Evolutionary conservation across 2,888 invertebrate genomes (phyloP).

Genomic region (Calameuta pallipes): DNA sequence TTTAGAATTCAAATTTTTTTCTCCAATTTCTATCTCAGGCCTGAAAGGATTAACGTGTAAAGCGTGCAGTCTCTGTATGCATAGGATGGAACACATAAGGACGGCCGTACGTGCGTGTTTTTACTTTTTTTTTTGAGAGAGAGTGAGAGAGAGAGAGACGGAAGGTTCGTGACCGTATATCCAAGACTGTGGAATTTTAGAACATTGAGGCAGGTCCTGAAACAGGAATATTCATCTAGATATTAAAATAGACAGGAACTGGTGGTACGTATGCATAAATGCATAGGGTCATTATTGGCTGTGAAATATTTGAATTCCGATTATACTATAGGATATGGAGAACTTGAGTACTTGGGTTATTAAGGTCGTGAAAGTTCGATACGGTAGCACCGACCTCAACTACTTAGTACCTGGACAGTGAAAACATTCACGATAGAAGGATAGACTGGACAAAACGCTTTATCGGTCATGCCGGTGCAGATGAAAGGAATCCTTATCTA

Average conservation of each 20-base stretch:
- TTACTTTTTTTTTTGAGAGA: background rate
- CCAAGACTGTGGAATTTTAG: background rate
- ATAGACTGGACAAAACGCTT: constrained; percentile 43
- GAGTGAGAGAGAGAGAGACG: background rate
- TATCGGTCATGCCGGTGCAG: constrained; percentile 53
- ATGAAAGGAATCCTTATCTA: constrained; percentile 60
- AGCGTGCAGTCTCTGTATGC: background rate
- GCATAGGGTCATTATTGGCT: background rate
- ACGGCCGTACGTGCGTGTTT: background rate
- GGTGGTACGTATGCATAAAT: background rate
- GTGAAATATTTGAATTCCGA: background rate
- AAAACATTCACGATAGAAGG: background rate
- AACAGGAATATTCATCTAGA: background rate
- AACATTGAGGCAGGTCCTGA: background rate
- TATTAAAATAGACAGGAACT: background rate
- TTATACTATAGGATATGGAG: background rate
- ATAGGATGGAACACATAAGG: background rate
- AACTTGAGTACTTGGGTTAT: background rate
- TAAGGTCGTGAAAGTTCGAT: background rate
- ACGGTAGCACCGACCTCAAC: background rate
- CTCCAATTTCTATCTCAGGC: background rate
- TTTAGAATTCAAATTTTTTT: background rate
- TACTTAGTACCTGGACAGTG: background rate
- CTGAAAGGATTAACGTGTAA: background rate
- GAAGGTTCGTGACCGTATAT: background rate